Evolutionary conservation across 2,113 vertebrate species (phyloP), one percentile per base, ranked within the genome.

Genomic region (Toxotes chatareus): DNA sequence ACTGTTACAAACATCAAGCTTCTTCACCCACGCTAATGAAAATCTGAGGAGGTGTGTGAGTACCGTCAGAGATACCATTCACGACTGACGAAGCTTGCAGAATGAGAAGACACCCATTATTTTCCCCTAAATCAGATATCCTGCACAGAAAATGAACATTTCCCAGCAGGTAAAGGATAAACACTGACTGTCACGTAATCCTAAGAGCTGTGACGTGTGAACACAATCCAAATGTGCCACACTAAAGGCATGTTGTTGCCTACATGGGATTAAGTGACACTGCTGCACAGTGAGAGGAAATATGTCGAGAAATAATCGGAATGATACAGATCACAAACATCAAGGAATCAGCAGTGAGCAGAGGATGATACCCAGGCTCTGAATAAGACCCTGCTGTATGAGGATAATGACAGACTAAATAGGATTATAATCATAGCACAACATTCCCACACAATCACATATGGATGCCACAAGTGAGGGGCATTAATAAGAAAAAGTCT

Each of bases 11-110:
- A 76, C 64, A 79, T 75, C 76, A 76, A 77, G 49, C 70, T 83
- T 56, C 59, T 73, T 73, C 80, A 62, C 83, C 51, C 56, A 85
- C 44, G 27, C 71, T 90, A 89, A 86, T 86, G 79, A 89, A 27
- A 66, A 81, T 79, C 67, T 61, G 68, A 73, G 71, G 78, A 72
- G 80, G 68, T 82, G 72, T 78, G 40, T 84, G 67, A 68, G 32
- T 44, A 59, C 23, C 3, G 19, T 86, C 42, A 56, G 47, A 76
- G 75, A 81, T 67, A 76, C n/a, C 56, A 64, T 85, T 84, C 49
- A 82, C 17, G 49, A 67, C 32, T 34, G 59, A 79, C 74, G 67
- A 38, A 77, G 73, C 55, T 64, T 62, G 42, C 31, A 67, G 51
- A 81, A 67, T 8, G 17, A 70, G 49, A 61, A 62, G 75, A 21